A percentile compares a stretch with the other conserved stretches of the same genome.
phyloP scores from a whole-genome alignment of 2,888 invertebrate genomes.

The Iphiclides podalirius region DNA sequence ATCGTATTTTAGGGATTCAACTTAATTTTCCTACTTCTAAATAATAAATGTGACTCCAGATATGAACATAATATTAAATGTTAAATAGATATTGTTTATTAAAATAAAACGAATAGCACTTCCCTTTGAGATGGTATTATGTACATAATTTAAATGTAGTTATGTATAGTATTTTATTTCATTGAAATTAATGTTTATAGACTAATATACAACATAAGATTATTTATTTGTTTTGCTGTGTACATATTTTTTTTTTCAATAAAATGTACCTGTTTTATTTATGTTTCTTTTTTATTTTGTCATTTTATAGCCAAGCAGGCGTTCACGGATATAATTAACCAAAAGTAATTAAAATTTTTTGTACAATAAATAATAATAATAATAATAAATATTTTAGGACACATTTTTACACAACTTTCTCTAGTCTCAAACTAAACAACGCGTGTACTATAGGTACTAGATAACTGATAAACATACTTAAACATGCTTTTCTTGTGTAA shows the following conservation, averaged over 20 bases:
- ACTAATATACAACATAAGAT: conserved; percentile 80
- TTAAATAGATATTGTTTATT: conserved; percentile 75
- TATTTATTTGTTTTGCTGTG: conserved; percentile 81
- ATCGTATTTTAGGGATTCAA: conserved; percentile 69
- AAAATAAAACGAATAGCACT: conserved; percentile 60
- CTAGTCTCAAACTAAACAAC: no score
- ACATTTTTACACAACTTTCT: no score
- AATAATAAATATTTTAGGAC: no score
- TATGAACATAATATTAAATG: conserved; percentile 72
- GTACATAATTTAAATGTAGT: conserved; percentile 77
- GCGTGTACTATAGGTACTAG: no score
- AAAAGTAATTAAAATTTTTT: no score
- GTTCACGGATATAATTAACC: no score
- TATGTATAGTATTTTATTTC: conserved; percentile 80
- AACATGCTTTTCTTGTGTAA: no score
- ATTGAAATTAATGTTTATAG: conserved; percentile 80
- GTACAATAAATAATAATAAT: no score
- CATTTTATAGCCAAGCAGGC: background rate
- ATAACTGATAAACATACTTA: no score
- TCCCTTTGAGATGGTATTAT: conserved; percentile 74
- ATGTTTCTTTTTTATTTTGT: conserved; percentile 33
- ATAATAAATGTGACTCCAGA: conserved; percentile 66
- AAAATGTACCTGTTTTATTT: conserved; percentile 80
- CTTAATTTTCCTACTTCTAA: conserved; percentile 62
- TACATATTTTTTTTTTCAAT: conserved; percentile 80